These are phyloP conservation scores for Podarcis siculus DNA, from an alignment of 2,797 vertebrate species.

Conservation along the genomic window DNA sequence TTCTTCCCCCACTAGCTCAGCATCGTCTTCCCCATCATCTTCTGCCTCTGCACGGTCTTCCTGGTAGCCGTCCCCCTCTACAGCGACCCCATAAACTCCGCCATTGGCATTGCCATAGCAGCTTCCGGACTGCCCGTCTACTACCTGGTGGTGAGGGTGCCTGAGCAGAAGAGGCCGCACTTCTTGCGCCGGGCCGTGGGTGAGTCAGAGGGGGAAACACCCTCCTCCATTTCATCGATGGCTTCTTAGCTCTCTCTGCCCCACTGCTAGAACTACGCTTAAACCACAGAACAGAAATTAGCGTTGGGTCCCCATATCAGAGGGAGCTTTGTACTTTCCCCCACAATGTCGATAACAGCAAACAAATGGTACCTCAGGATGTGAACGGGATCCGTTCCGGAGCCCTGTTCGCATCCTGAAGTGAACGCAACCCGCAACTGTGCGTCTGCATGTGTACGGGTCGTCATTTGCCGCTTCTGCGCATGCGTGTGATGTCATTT, in stretches of 20 bases:
- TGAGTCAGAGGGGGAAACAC: slow-evolving; percentile 62
- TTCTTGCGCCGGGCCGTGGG: slow-evolving; percentile 80
- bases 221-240: not conserved
- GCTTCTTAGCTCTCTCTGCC: not conserved
- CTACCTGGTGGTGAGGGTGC: slow-evolving; percentile 85
- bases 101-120: slow-evolving; percentile 90
- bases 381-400: no score
- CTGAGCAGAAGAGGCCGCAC: slow-evolving; percentile 81
- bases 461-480: no score
- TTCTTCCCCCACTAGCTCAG: slow-evolving; percentile 81
- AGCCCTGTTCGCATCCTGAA: no score
- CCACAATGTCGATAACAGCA: no score
- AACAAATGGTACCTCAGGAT: no score
- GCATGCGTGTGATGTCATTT: no score
- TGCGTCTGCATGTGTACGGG: no score
- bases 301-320: not conserved
- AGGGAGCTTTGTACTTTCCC: not conserved
- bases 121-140: slow-evolving; percentile 90
- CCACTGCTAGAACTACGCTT: not conserved
- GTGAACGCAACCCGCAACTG: no score
- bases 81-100: slow-evolving; percentile 89
- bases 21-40: slow-evolving; percentile 87
- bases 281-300: not conserved
- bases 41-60: slow-evolving; percentile 91
- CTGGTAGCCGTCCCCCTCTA: slow-evolving; percentile 92